Evolutionary conservation across 2,113 vertebrate species (phyloP), one percentile per base, ranked within the genome.

Genomic region (Atractosteus spatula): DNA sequence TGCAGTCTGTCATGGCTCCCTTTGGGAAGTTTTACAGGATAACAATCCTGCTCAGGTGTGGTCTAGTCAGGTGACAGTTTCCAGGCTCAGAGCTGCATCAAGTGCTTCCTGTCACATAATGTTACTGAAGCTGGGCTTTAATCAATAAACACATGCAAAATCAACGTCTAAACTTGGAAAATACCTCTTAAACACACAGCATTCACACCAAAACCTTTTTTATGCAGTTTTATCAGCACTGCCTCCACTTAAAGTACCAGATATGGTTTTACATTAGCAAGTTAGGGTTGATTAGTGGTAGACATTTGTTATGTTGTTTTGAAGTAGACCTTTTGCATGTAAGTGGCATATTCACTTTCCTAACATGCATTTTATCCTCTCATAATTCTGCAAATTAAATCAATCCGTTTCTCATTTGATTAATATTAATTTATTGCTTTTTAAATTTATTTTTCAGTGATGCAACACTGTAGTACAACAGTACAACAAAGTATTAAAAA

Each of bases 101-200:
- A 92, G 91, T 91, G 91, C 91, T 93, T 92, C 92, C 91, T 92
- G 91, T 93, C 91, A 93, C 91, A 89, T 91, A 93, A 91, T 90
- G 91, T 92, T 92, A 91, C 29, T 29, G 29, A 29, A 29, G 91
- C 88, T 90, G 91, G 90, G 89, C 89, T 90, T 91, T 89, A 91
- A 93, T 93, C 91, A 91, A 93, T 93, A 93, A 91, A 89, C 90
- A 42, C 90, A 86, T 89, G 87, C 83, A 86, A 92, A 93, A 93
- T 89, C 91, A 91, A 91, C 88, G 91, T 92, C 91, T 92, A 91
- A 92, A 93, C 90, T 29, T 91, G 91, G 91, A 92, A 93, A 93
- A 93, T 87, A 90, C 87, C 90, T 93, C 91, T 93, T 92, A 93
- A 93, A 91, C 91, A 90, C 86, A 80, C 80, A 77, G 85, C 91